Percentiles rank a stretch among this genome's conserved stretches.
phyloP scores from a whole-genome alignment of 2,113 vertebrate genomes.

The Brachyhypopomus occidentalis region DNA sequence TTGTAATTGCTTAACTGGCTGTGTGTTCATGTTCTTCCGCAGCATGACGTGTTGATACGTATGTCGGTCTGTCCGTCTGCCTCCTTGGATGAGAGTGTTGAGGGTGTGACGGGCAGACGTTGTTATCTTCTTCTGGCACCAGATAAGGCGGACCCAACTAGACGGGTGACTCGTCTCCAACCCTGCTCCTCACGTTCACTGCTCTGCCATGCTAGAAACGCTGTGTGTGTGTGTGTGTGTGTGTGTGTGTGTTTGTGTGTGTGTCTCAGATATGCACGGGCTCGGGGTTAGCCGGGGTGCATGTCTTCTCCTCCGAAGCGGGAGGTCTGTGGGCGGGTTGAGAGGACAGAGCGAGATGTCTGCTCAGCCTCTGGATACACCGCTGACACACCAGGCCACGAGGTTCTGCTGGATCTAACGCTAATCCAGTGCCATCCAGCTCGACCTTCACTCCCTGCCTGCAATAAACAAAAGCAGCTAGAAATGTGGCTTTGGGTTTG shows the following conservation, averaged over 20 bases:
- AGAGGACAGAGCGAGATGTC: no score
- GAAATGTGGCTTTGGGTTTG: no score
- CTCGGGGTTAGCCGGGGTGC: neutral
- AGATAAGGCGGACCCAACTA: slow-evolving; percentile 81
- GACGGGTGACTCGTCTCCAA: slow-evolving; percentile 81
- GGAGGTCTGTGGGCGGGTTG: neutral
- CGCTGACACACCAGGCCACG: no score
- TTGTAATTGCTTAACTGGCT: neutral
- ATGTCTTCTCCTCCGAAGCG: neutral
- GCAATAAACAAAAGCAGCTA: no score
- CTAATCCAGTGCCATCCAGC: neutral
- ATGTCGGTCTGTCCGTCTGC: slow-evolving; percentile 53
- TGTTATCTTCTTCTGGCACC: slow-evolving; percentile 80
- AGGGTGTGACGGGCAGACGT: slow-evolving; percentile 66
- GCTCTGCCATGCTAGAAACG: slow-evolving; percentile 64
- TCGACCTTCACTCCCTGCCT: neutral
- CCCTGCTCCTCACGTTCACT: slow-evolving; percentile 69
- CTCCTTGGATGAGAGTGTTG: slow-evolving; percentile 64
- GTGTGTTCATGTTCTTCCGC: slow-evolving; percentile 43
- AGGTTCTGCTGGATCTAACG: neutral
- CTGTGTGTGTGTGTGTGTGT: neutral
- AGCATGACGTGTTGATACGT: slow-evolving; percentile 36
- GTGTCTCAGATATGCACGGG: neutral
- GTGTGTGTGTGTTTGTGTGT: neutral
- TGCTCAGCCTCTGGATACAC: no score